These are phyloP conservation scores for Cirrhinus molitorella DNA, from an alignment of 2,797 vertebrate species.

Conservation along the genomic window DNA sequence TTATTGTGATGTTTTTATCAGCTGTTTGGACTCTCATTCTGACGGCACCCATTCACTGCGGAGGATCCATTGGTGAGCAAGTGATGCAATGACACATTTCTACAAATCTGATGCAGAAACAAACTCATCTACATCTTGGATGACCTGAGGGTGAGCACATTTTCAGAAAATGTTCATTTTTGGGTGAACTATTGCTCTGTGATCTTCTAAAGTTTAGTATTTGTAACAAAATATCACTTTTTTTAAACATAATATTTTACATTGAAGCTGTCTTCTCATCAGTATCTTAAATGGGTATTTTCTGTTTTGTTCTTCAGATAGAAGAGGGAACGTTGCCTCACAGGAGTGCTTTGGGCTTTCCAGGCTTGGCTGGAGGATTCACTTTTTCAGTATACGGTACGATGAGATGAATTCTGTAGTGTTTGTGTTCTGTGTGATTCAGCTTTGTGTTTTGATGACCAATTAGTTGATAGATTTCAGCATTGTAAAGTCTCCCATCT, in stretches of 20 bases:
- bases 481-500: not conserved
- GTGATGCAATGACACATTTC: not conserved
- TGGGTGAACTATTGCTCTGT: not conserved
- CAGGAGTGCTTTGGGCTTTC: conserved; percentile 89
- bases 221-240: not conserved
- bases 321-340: conserved; percentile 89
- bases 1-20: too few relatives aligned
- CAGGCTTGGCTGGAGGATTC: conserved; percentile 94
- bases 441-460: not conserved
- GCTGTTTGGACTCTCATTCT: too few relatives aligned
- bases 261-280: not conserved
- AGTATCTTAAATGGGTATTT: not conserved
- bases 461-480: not conserved
- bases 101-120: not conserved
- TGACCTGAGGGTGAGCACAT: not conserved
- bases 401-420: conserved; percentile 21
- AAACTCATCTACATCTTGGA: not conserved
- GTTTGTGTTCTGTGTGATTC: not conserved
- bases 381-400: conserved; percentile 92
- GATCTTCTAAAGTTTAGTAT: not conserved
- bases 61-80: not conserved
- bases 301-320: conserved; percentile 74
- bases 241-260: not conserved
- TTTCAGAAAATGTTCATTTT: not conserved
- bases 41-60: not conserved